Base-by-base conservation (phyloP, 2,113 vertebrate genomes). In the Accipiter virgatus region DNA sequence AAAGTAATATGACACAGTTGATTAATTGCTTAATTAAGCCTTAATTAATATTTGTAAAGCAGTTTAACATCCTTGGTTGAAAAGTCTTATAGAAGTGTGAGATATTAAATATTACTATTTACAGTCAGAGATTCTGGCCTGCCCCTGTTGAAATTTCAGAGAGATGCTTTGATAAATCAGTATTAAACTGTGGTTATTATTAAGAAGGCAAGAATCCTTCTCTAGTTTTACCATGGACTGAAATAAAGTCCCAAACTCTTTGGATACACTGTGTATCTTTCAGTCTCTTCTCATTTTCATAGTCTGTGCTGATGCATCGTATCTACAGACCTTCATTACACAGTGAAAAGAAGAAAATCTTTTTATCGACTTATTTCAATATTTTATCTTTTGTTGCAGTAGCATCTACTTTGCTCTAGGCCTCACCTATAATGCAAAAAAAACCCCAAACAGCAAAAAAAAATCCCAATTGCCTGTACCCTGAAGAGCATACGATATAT, bases 11-110 rank as follows among this genome's bases (percentile, higher is more conserved):
- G 95, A 93, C 88, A 97, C 89, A 97, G 95, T 85, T 97, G 95
- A 97, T 97, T 96, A 96, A 97, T 97, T 95, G 89, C 86, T 97
- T 97, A 97, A 97, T 97, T 97, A 97, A 97, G 94, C 89, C 94
- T 97, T 97, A 97, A 97, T 97, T 97, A 96, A 95, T 97, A 96
- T 96, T 97, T 97, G 96, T 95, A 96, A 97, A 97, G 78, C 96
- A 95, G 83, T 96, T 97, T 91, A 97, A 97, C 78, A 91, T 97
- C 81, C 70, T 93, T 95, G 86, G 91, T 85, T 93, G 91, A 82
- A 95, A 95, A 96, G 89, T 82, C 91, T 77, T 72, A 7, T 34
- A 50, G 86, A 91, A 91, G 65, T 81, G 48, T 56, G 81, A 89
- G 81, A 92, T 91, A 80, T 96, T 95, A 80, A 93, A 88, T 89